These are phyloP conservation scores for Vimba vimba DNA, from an alignment of 2,113 vertebrate species.

Conservation along the genomic window DNA sequence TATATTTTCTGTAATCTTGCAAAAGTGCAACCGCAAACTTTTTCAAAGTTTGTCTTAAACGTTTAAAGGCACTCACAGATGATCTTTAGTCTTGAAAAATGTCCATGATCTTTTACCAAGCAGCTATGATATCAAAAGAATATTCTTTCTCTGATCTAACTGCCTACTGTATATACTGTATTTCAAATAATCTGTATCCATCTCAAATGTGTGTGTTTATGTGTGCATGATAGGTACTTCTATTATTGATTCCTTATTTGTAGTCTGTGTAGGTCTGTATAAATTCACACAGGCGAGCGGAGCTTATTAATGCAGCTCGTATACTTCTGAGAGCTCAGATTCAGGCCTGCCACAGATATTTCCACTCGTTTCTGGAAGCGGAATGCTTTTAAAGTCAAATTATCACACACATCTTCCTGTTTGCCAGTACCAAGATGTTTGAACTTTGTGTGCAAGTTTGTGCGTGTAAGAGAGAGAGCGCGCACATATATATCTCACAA, in stretches of 20 bases:
- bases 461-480: neutral
- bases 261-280: conserved; percentile 25
- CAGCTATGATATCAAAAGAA: neutral
- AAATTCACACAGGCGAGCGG: neutral
- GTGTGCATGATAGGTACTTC: neutral
- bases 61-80: neutral
- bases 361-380: conserved; percentile 19
- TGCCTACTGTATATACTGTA: neutral
- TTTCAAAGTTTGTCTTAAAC: neutral
- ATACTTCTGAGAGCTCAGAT: neutral
- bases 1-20: neutral
- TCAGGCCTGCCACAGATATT: conserved; percentile 19
- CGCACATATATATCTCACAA: conserved; percentile 4
- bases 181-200: neutral
- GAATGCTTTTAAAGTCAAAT: conserved; percentile 22
- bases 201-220: neutral
- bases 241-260: conserved; percentile 1
- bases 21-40: neutral
- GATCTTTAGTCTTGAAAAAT: neutral
- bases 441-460: conserved; percentile 6
- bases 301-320: neutral
- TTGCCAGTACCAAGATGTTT: conserved; percentile 26
- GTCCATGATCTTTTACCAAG: neutral
- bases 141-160: neutral
- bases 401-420: conserved; percentile 32